phyloP scores from a whole-genome alignment of 37 sponge, comb jelly and placozoan genomes.

The Beroe forskalii region DNA sequence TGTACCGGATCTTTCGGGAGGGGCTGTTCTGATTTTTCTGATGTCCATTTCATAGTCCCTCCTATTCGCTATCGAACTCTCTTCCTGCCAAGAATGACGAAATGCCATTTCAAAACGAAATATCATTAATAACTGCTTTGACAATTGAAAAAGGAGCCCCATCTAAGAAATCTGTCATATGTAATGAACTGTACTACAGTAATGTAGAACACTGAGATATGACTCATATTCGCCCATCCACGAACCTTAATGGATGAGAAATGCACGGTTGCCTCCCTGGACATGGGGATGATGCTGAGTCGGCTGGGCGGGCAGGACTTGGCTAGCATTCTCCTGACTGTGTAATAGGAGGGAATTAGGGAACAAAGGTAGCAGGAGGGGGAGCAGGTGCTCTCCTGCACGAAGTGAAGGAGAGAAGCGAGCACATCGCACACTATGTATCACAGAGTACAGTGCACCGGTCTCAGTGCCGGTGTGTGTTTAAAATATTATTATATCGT shows the following conservation, averaged over 20 bases:
- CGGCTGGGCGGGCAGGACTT: slow-evolving; percentile 29
- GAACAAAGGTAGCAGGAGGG: not conserved
- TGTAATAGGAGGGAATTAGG: not conserved
- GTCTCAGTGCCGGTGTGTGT: no score
- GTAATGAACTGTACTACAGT: no score
- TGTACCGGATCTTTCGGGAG: not conserved
- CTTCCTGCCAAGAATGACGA: no score
- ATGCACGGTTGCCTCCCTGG: slow-evolving; percentile 18
- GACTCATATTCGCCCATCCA: no score
- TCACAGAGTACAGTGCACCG: no score
- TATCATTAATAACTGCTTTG: no score
- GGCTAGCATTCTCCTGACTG: not conserved
- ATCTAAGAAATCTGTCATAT: no score
- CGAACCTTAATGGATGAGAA: not conserved
- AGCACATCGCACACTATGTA: no score
- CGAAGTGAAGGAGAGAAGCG: not conserved
- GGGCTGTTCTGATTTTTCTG: slow-evolving; percentile 54
- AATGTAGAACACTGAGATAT: no score
- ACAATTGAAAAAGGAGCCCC: no score
- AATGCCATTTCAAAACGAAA: no score
- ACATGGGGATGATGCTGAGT: slow-evolving; percentile 35
- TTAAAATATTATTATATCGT: no score
- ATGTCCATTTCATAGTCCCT: not conserved
- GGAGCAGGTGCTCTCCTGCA: not conserved
- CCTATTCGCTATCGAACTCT: not conserved